A percentile compares a stretch with the other conserved stretches of the same genome.
phyloP scores from a whole-genome alignment of 1,140 invertebrate genomes.

The Tetranychus cinnabarinus region DNA sequence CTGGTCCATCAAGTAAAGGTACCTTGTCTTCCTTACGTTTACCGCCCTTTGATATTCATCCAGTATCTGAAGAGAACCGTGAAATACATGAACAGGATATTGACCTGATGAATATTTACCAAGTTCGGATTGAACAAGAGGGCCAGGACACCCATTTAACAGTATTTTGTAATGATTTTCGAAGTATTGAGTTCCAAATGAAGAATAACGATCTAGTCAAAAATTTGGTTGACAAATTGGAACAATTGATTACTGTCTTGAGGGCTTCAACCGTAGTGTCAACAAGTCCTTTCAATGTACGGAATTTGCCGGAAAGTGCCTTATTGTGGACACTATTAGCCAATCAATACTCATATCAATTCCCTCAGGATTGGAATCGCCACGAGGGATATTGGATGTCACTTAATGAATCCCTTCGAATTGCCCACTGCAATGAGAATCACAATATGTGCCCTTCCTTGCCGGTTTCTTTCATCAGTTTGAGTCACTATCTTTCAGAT shows the following conservation, averaged over 20 bases:
- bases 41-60: too few species aligned
- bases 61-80: too few species aligned
- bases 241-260: not conserved
- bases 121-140: too few species aligned
- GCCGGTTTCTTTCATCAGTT: conserved; percentile 5
- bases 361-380: conserved; percentile 6
- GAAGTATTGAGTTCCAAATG: too few species aligned
- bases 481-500: conserved; percentile 2
- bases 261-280: not conserved
- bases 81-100: too few species aligned
- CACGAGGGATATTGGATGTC: conserved; percentile 3
- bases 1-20: too few species aligned
- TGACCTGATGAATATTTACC: too few species aligned
- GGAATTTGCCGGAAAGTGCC: not conserved
- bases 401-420: not conserved
- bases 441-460: conserved; percentile 4
- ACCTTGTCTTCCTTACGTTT: too few species aligned
- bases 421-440: conserved; percentile 8
- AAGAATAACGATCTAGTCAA: not conserved
- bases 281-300: not conserved
- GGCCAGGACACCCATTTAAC: too few species aligned
- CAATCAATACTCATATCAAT: not conserved
- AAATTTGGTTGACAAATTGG: not conserved
- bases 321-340: not conserved
- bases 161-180: too few species aligned